These are phyloP conservation scores for Acanthosepion lycidas DNA, from an alignment of 2,888 invertebrate genomes.

Conservation along the genomic window DNA sequence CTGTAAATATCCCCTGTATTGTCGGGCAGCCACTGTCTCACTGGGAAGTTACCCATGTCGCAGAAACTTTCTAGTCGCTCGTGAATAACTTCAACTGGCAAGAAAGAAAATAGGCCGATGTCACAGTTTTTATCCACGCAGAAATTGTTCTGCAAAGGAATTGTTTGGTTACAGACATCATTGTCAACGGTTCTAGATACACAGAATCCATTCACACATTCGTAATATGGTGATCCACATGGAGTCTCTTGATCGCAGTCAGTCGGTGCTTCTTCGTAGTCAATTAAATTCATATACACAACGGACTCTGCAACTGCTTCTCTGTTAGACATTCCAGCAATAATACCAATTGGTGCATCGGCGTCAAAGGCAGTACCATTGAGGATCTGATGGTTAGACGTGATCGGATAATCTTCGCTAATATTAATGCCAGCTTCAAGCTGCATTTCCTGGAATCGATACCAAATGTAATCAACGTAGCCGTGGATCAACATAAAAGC, in stretches of 20 bases:
- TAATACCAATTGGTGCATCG: constrained; percentile 39
- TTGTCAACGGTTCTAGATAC: neutral
- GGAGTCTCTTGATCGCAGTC: neutral
- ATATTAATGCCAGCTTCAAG: constrained; percentile 56
- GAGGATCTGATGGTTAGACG: neutral
- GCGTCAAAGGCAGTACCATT: constrained; percentile 53
- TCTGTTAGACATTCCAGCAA: constrained; percentile 34
- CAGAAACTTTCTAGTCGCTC: neutral
- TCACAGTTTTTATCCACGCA: constrained; percentile 43
- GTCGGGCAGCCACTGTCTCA: neutral
- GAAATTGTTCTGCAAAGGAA: constrained; percentile 41
- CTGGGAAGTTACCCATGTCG: constrained; percentile 15
- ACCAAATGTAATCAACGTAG: constrained; percentile 73
- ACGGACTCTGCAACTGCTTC: constrained; percentile 35
- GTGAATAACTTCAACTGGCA: constrained; percentile 42
- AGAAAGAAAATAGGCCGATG: neutral
- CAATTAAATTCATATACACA: neutral
- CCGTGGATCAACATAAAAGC: constrained; percentile 72
- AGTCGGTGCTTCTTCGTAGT: neutral
- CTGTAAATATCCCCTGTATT: constrained; percentile 33
- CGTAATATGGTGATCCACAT: neutral
- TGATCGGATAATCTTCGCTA: constrained; percentile 56
- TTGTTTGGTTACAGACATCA: neutral
- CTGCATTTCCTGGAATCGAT: constrained; percentile 61
- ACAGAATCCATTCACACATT: constrained; percentile 33